phyloP scores from a whole-genome alignment of 2,797 vertebrate species.

The Pygocentrus nattereri region DNA sequence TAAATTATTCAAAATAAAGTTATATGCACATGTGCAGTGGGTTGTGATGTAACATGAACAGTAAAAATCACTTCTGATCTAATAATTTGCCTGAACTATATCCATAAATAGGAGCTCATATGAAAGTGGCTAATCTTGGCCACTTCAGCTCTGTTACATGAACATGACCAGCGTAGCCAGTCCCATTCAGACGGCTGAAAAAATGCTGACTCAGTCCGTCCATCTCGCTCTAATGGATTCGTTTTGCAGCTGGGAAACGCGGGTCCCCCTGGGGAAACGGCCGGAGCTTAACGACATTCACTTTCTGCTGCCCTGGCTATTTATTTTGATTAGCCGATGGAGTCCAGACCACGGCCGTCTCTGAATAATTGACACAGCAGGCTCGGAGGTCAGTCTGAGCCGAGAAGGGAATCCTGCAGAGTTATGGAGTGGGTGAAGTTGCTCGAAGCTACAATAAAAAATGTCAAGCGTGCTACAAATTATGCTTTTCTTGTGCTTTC shows the following conservation, averaged over 20 bases:
- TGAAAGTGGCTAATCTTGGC: too few relatives aligned
- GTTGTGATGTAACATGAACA: too few relatives aligned
- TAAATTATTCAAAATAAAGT: too few relatives aligned
- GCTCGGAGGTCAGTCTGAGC: constrained; percentile 76
- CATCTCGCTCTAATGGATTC: constrained; percentile 81
- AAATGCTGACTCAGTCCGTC: constrained; percentile 78
- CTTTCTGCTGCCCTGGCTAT: constrained; percentile 82
- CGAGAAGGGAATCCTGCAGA: constrained; percentile 17
- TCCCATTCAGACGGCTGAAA: constrained; percentile 72
- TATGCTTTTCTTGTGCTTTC: not conserved
- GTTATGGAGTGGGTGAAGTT: not conserved
- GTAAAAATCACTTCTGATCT: too few relatives aligned
- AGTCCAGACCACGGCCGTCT: constrained; percentile 73
- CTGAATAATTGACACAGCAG: constrained; percentile 80
- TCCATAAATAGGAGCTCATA: not conserved
- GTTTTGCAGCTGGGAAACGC: constrained; percentile 69
- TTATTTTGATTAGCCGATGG: constrained; percentile 85
- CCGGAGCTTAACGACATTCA: constrained; percentile 72
- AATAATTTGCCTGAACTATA: too few relatives aligned
- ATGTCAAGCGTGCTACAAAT: not conserved
- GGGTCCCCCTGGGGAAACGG: constrained; percentile 69
- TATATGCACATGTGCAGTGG: too few relatives aligned
- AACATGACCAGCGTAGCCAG: constrained; percentile 29
- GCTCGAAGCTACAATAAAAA: constrained; percentile 18
- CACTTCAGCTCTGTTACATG: too few relatives aligned